Percentiles rank a stretch among this genome's conserved stretches.
phyloP scores from a whole-genome alignment of 2,888 invertebrate genomes.

The Drosophila austrosaltans region DNA sequence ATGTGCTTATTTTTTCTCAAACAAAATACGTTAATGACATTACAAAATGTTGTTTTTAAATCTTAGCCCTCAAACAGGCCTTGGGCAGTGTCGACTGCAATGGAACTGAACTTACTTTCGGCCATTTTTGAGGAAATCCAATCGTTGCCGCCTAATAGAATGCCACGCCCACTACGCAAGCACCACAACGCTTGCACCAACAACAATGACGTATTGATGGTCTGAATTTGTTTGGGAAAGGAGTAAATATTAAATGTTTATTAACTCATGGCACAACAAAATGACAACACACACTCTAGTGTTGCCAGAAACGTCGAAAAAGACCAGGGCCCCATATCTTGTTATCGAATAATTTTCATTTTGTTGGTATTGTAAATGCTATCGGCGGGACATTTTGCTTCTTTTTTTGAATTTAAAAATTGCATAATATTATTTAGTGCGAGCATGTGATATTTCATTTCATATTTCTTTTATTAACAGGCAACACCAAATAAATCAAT shows the following conservation, averaged over 20 bases:
- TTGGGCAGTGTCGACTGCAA: not conserved
- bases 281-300: not conserved
- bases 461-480: not conserved
- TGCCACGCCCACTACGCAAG: not conserved
- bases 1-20: no score
- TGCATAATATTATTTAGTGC: not conserved
- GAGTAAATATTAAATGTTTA: not conserved
- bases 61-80: no score
- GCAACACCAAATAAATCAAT: slow-evolving; percentile 5
- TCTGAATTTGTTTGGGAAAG: not conserved
- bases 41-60: not conserved
- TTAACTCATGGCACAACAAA: not conserved
- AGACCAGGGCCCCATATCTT: not conserved
- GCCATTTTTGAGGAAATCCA: slow-evolving; percentile 27
- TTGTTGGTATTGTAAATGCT: not conserved
- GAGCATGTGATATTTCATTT: not conserved
- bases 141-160: slow-evolving; percentile 5
- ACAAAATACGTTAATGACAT: no score
- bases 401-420: not conserved
- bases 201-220: slow-evolving; percentile 15
- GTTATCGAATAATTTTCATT: not conserved
- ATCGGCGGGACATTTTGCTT: not conserved
- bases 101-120: slow-evolving; percentile 7
- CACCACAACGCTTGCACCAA: slow-evolving; percentile 1
- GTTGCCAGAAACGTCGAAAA: not conserved